Evolutionary conservation across 2,113 vertebrate genomes (phyloP).

Genomic region (Anseranas semipalmata): DNA sequence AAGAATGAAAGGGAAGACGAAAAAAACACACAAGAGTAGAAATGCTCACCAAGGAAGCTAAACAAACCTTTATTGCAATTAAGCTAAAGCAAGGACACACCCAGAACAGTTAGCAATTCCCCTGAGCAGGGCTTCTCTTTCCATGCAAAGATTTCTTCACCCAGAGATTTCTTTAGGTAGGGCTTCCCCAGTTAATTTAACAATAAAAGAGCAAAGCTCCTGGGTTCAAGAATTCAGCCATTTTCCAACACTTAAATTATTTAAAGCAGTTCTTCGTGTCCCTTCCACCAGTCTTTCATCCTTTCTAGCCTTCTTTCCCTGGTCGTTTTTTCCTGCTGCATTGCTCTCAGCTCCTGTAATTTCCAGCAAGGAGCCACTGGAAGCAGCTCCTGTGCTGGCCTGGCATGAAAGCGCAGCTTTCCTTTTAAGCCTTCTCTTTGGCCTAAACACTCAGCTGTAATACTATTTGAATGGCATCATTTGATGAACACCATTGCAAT

Average conservation of each 20-base stretch:
- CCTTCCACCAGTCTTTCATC: neutral
- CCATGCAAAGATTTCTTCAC: neutral
- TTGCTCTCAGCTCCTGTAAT: neutral
- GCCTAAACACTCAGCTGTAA: neutral
- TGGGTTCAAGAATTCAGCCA: neutral
- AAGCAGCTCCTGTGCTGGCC: neutral
- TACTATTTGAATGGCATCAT: neutral
- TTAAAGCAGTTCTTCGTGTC: neutral
- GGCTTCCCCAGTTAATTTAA: neutral
- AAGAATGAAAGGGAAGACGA: neutral
- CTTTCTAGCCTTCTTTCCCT: neutral
- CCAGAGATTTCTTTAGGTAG: neutral
- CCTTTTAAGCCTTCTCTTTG: neutral
- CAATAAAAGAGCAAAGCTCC: neutral
- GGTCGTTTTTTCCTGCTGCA: neutral
- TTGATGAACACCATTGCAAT: neutral
- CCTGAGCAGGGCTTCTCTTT: neutral
- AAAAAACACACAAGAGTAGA: neutral
- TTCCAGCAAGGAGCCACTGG: neutral
- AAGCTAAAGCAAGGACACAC: neutral
- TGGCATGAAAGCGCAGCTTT: neutral
- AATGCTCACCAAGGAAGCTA: neutral
- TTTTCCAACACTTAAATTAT: neutral
- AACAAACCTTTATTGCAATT: neutral
- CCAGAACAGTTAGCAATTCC: neutral